Evolutionary conservation across 2,113 vertebrate genomes (phyloP).

Genomic region (Leucosticte australis): DNA sequence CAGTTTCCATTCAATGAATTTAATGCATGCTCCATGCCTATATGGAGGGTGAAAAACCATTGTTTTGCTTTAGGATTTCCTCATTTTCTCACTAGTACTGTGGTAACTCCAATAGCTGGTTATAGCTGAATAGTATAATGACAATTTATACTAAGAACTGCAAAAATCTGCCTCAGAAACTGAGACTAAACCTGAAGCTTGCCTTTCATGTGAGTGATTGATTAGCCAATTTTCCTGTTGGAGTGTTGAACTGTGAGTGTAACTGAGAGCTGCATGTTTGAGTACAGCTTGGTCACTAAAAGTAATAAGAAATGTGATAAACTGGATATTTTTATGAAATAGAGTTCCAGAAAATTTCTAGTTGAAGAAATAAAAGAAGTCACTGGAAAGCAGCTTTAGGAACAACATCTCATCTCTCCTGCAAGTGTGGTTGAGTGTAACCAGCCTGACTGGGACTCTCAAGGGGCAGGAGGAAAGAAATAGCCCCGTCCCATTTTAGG

Average conservation of each 20-base stretch:
- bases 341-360: background rate
- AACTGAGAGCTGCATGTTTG: background rate
- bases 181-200: background rate
- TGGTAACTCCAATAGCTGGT: background rate
- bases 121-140: background rate
- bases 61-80: background rate
- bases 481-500: background rate
- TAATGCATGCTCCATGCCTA: background rate
- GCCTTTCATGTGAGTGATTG: background rate
- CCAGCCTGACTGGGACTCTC: background rate
- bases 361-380: background rate
- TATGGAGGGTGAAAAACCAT: background rate
- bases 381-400: background rate
- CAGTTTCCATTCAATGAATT: background rate
- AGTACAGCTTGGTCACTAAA: background rate
- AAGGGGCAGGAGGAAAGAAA: background rate
- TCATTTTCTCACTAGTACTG: background rate
- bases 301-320: background rate
- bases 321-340: background rate
- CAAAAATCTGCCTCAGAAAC: background rate
- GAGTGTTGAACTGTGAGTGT: background rate
- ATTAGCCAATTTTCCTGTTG: background rate
- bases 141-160: background rate
- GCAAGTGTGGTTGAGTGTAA: background rate
- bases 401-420: background rate